Evolutionary conservation across 2,888 invertebrate species (phyloP), one percentile per base, ranked within the genome.

Genomic region (Epistrophe grossulariae): DNA sequence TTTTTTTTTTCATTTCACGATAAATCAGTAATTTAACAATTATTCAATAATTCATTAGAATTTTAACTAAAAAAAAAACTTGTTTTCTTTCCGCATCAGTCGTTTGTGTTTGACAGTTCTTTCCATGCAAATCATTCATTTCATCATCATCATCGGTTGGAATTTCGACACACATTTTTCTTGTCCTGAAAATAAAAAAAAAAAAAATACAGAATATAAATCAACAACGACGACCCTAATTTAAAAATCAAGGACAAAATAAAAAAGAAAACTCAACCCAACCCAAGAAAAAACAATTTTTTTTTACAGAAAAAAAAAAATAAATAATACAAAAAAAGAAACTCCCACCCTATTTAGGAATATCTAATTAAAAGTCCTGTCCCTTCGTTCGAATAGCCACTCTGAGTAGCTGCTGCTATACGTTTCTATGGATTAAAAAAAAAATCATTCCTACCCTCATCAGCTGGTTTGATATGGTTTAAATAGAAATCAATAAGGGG

Each of bases 281-380:
- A 72, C 4, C 45, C 4, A 55, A 17, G 24, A 62, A 77, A n/a
- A 77, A 79, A 60, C 55, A 57, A 4, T 7, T 24, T 24, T 52
- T 52, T 52, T 13, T n/a, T 28, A 24, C 15, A 76, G 66, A 68
- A 72, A 72, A 64, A 35, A 71, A 38, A 45, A 87, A 79, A 59
- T n/a, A n/a, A n/a, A n/a, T 43, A 45, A 45, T 45, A 8, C n/a
- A 60, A 48, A 8, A 13, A 48, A 82, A 62, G 57, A 74, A 76
- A 38, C 79, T 71, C 87, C 87, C 87, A 72, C 76, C 38, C 83
- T 40, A 76, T 87, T 73, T 62, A 59, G 59, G 82, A 87, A 87
- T 87, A 87, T 87, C 82, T 87, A 87, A 87, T 87, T 87, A 87
- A 87, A 87, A 87, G 79, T 79, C 79, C 74, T 85, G 81, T 76